These are phyloP conservation scores for Epistrophe grossulariae DNA, from an alignment of 2,888 invertebrate species.

Conservation along the genomic window DNA sequence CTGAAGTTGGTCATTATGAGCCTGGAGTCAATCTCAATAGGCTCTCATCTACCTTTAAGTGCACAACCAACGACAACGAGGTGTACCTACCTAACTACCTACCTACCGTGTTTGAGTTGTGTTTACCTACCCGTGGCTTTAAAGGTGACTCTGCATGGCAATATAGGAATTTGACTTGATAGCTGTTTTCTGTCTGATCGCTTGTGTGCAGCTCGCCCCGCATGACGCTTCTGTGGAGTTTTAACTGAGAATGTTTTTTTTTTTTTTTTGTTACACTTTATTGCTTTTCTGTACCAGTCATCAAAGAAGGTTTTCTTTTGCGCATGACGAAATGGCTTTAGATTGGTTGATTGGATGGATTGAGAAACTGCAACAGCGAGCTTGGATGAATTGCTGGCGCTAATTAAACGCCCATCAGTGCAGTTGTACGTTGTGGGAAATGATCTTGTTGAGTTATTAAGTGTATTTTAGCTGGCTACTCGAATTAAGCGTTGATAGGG, in stretches of 20 bases:
- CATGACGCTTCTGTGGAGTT: slow-evolving; percentile 41
- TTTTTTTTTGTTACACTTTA: slow-evolving; percentile 47
- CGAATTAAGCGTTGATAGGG: slow-evolving; percentile 27
- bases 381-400: slow-evolving; percentile 48
- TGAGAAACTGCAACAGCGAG: slow-evolving; percentile 4
- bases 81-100: slow-evolving; percentile 33
- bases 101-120: slow-evolving; percentile 31
- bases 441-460: slow-evolving; percentile 29
- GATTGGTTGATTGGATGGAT: slow-evolving; percentile 24
- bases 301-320: slow-evolving; percentile 6
- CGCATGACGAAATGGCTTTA: slow-evolving; percentile 47
- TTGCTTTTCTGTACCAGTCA: slow-evolving; percentile 42
- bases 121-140: slow-evolving; percentile 28
- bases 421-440: slow-evolving; percentile 32
- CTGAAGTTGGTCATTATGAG: slow-evolving; percentile 72
- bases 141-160: slow-evolving; percentile 53
- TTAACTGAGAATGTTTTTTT: slow-evolving; percentile 6
- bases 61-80: slow-evolving; percentile 8
- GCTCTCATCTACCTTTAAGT: slow-evolving; percentile 35
- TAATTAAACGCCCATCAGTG: slow-evolving; percentile 44
- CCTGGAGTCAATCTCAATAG: slow-evolving; percentile 57
- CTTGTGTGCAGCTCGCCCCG: slow-evolving; percentile 36
- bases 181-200: slow-evolving; percentile 31
- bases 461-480: slow-evolving; percentile 12
- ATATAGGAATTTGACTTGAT: slow-evolving; percentile 53